Evolutionary conservation across 2,888 invertebrate species (phyloP).

Genomic region (Amphipoea lucens): DNA sequence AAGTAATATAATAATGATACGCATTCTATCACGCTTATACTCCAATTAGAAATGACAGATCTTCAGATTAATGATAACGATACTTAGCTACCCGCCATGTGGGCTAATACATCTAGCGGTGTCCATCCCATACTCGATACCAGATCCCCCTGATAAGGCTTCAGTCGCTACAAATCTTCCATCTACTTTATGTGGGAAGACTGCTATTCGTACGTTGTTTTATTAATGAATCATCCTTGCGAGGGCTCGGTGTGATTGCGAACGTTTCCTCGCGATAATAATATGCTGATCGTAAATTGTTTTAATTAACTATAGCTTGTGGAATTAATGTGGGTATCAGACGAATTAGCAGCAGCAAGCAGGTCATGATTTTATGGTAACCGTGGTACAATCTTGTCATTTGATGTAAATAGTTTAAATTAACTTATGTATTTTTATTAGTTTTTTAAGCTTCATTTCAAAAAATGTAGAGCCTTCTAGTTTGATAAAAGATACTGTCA

Average conservation of each 20-base stretch:
- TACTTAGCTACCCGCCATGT: constrained; percentile 77
- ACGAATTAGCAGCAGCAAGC: constrained; percentile 17
- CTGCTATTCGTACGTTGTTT: constrained; percentile 70
- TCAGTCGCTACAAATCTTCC: constrained; percentile 73
- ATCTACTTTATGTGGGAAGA: constrained; percentile 66
- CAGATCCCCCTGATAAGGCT: constrained; percentile 78
- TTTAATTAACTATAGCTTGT: constrained; percentile 20
- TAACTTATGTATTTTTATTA: neutral
- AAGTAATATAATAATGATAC: constrained; percentile 67
- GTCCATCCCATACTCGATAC: constrained; percentile 72
- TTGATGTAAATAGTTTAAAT: constrained; percentile 18
- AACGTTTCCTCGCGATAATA: constrained; percentile 54
- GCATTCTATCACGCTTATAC: constrained; percentile 78
- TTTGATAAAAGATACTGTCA: constrained; percentile 3
- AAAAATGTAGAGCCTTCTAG: neutral
- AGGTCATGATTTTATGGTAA: neutral
- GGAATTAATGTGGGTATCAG: constrained; percentile 11
- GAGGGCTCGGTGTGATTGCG: constrained; percentile 67
- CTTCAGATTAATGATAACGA: constrained; percentile 81
- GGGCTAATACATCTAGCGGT: constrained; percentile 80
- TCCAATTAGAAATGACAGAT: constrained; percentile 84
- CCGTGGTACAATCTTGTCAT: constrained; percentile 2
- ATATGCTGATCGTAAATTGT: constrained; percentile 39
- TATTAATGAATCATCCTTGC: constrained; percentile 73
- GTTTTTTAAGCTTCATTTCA: neutral